A percentile compares a stretch with the other conserved stretches of the same genome.
Conservation (phyloP, 2,797 vertebrate genomes). For the Platalea minor region DNA sequence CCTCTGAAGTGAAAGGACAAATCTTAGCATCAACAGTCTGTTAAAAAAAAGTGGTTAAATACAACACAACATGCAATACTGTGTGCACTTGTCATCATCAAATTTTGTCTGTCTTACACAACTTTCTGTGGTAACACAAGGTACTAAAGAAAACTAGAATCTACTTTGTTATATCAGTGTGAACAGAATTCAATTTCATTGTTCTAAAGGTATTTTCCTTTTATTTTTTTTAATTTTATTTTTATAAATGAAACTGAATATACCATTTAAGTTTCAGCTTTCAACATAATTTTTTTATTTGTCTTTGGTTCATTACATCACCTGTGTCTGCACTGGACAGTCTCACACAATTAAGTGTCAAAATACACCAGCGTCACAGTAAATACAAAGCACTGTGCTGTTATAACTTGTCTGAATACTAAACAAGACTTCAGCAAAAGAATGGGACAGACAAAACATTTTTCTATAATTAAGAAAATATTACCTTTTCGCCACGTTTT, state of each 20-base stretch:
- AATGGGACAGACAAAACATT: neutral
- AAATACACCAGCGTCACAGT: neutral
- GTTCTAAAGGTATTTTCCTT: neutral
- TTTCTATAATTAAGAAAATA: neutral
- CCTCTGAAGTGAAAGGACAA: neutral
- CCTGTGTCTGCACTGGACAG: neutral
- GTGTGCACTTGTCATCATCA: neutral
- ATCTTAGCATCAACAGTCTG: neutral
- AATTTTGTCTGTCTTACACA: neutral
- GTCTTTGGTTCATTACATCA: neutral
- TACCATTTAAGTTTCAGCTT: neutral
- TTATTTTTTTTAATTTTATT: neutral
- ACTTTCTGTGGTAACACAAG: neutral
- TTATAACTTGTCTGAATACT: neutral
- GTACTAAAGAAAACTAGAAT: neutral
- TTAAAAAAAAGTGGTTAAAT: neutral
- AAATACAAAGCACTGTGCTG: neutral
- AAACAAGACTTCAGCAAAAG: neutral
- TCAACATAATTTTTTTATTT: neutral
- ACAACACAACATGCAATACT: fast-evolving
- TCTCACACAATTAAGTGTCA: neutral
- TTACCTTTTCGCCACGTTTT: conserved; percentile 87
- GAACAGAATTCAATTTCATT: neutral
- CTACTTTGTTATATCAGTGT: neutral
- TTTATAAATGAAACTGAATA: neutral